These are phyloP conservation scores for Trogon melanurus DNA, from an alignment of 2,113 vertebrate genomes.

Conservation along the genomic window DNA sequence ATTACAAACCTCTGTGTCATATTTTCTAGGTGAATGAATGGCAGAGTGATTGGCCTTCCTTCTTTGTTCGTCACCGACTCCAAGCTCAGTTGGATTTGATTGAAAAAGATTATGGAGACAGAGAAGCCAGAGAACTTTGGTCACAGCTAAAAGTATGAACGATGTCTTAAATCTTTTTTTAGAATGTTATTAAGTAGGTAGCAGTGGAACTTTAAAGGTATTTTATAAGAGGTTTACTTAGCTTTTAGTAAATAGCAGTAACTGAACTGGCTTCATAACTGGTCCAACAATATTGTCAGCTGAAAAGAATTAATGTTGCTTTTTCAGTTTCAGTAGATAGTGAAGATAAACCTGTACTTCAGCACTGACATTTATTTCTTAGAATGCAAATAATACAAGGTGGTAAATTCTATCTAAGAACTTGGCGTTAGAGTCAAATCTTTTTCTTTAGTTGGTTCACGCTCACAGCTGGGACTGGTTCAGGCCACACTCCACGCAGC, in stretches of 20 bases:
- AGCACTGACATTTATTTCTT: not conserved
- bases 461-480: not conserved
- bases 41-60: constrained; percentile 88
- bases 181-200: not conserved
- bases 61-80: constrained; percentile 83
- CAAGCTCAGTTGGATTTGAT: constrained; percentile 84
- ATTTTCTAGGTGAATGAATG: constrained; percentile 84
- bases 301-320: not conserved
- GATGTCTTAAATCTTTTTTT: not conserved
- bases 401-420: not conserved
- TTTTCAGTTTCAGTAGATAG: not conserved
- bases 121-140: constrained; percentile 86
- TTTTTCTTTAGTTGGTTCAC: not conserved
- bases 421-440: not conserved
- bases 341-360: not conserved
- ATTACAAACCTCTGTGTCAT: not conserved
- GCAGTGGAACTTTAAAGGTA: not conserved
- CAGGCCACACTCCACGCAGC: not conserved
- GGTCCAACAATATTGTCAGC: not conserved
- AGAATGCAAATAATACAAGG: not conserved
- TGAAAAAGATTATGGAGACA: constrained; percentile 88
- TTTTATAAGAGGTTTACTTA: not conserved
- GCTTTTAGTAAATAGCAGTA: not conserved
- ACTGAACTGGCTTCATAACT: not conserved
- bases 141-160: constrained; percentile 84